Conservation (phyloP, 2,888 invertebrate genomes). For the Cerceris ruficornis region DNA sequence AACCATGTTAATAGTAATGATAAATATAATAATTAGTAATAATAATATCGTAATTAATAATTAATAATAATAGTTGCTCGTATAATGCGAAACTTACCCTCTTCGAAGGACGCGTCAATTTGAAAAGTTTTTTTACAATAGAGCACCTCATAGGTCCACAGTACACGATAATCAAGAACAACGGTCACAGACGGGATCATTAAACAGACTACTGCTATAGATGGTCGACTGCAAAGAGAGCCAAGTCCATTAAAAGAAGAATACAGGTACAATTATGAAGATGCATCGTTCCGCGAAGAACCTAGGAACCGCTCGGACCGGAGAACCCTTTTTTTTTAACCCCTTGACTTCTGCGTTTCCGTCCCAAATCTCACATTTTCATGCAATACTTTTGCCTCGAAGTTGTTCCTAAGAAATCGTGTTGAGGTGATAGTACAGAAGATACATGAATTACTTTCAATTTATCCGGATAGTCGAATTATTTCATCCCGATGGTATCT, state of each 20-base stretch:
- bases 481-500: neutral
- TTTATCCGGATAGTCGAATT: too few species aligned
- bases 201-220: conserved; percentile 69
- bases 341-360: neutral
- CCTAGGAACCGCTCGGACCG: too few species aligned
- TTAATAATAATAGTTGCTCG: conserved; percentile 16
- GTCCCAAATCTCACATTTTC: neutral
- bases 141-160: conserved; percentile 55
- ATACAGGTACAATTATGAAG: conserved; percentile 40
- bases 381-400: too few species aligned
- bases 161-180: conserved; percentile 58
- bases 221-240: conserved; percentile 59
- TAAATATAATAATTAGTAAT: too few species aligned
- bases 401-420: too few species aligned
- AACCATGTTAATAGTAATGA: conserved; percentile 13
- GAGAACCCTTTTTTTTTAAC: neutral
- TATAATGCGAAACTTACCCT: conserved; percentile 51
- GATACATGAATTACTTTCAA: too few species aligned
- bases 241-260: conserved; percentile 51
- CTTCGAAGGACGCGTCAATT: conserved; percentile 63
- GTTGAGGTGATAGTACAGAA: too few species aligned
- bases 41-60: too few species aligned
- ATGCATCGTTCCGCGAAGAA: conserved; percentile 47
- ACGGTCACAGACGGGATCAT: conserved; percentile 64
- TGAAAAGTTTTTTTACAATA: conserved; percentile 60